Evolutionary conservation across 2,888 invertebrate species (phyloP).

Genomic region (Phytoseiulus persimilis): DNA sequence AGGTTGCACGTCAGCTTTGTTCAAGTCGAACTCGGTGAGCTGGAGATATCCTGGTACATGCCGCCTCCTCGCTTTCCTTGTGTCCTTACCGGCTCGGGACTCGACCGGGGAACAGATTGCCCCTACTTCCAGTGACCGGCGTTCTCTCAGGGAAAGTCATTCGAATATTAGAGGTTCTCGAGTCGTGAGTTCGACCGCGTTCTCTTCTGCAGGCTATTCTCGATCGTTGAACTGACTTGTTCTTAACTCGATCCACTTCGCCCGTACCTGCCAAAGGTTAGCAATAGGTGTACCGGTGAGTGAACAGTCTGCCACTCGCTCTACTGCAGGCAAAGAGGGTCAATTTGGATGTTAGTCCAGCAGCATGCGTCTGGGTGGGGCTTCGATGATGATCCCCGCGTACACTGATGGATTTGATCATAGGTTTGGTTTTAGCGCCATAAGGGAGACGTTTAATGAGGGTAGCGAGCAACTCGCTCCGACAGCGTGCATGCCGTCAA

Average conservation of each 20-base stretch:
- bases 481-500: neutral
- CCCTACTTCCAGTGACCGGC: no score
- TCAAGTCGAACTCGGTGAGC: no score
- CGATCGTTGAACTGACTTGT: no score
- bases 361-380: neutral
- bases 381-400: neutral
- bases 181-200: no score
- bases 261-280: neutral
- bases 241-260: neutral
- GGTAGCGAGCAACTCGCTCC: neutral
- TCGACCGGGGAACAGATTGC: no score
- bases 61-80: no score
- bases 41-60: no score
- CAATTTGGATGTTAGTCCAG: neutral
- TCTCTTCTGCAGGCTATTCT: no score
- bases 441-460: neutral
- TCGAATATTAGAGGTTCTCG: no score
- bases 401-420: constrained; percentile 5
- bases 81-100: no score
- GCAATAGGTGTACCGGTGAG: neutral
- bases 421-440: neutral
- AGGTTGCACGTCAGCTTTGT: no score
- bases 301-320: neutral
- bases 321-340: neutral
- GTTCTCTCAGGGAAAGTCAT: no score